These are phyloP conservation scores for Spisula solida DNA, from an alignment of 2,888 invertebrate genomes.

Conservation along the genomic window DNA sequence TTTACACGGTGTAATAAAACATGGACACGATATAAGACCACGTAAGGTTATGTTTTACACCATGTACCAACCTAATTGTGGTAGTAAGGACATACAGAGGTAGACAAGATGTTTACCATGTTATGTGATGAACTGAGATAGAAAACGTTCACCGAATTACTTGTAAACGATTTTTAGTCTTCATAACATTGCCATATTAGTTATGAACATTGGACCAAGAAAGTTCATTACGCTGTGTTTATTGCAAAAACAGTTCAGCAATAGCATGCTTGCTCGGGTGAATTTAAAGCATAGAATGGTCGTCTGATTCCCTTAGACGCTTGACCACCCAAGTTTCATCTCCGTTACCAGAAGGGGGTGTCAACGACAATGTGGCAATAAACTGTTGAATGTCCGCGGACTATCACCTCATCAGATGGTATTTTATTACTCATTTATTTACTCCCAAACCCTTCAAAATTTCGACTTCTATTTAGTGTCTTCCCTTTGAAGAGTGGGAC, in stretches of 20 bases:
- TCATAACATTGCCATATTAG: not conserved
- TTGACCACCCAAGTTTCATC: slow-evolving; percentile 15
- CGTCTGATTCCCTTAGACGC: not conserved
- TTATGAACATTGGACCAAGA: not conserved
- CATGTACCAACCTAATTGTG: not conserved
- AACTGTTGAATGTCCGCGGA: not conserved
- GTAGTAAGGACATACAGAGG: not conserved
- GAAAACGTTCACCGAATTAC: not conserved
- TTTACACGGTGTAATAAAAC: not conserved
- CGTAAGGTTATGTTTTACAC: slow-evolving; percentile 11
- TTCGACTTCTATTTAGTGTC: not conserved
- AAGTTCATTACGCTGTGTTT: no score
- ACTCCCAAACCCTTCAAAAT: not conserved
- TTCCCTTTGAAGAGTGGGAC: not conserved
- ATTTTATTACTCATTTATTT: slow-evolving; percentile 8
- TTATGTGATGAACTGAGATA: not conserved
- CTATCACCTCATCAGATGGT: not conserved
- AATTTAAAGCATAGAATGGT: not conserved
- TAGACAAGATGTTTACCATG: not conserved
- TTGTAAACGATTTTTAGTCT: not conserved
- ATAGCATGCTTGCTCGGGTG: not conserved
- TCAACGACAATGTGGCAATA: not conserved
- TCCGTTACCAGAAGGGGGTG: not conserved
- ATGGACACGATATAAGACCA: not conserved
- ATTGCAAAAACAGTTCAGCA: no score